Base-by-base conservation (phyloP, 2,797 vertebrate species). In the Paramormyrops hopkinsi region DNA sequence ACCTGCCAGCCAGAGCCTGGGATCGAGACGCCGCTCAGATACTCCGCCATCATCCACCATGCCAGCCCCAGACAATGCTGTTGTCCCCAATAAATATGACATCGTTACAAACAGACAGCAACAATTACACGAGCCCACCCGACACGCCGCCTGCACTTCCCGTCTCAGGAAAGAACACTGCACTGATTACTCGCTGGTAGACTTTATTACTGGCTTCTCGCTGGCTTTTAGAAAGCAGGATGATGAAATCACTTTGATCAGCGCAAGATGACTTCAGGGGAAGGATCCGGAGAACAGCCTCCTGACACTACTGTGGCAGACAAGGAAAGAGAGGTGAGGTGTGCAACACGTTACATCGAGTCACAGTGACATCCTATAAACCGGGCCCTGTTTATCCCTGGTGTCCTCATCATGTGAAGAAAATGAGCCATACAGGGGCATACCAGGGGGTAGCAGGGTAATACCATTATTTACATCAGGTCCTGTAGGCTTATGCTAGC, bases 211-310 rank as follows among this genome's bases (percentile, higher is more conserved):
- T 51, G 46, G 44, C 65, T 29, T 51, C 69, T 76, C 25, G 46
- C 62, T 88, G 11, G 62, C 62, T 88, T 87, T 50, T 50, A 22
- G 59, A 73, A 76, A 48, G 62, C 37, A 7, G 56, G 56, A 69
- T 53, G 37, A 51, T 50, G 14, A 19, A 33, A 54, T 19, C 51
- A 54, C 84, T 86, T 86, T 86, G 84, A 86, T 86, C 84, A 86
- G 51, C 50, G 25, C 14, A 19, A 56, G 33, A 73, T 17, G 65
- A 73, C 69, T 73, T 73, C 69, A 5, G 69, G 69, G 69, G 29
- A 73, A 17, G 33, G 14, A 73, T 37, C 12, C 37, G 0, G 33
- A 37, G 33, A 73, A 37, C 29, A 73, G 4, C 11, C 73, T 44
- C 73, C 37, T 14, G 17, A 46, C 33, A 19, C 76, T 82, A 0